Base-by-base conservation (phyloP, 2,113 vertebrate genomes). In the Entomyzon cyanotis region DNA sequence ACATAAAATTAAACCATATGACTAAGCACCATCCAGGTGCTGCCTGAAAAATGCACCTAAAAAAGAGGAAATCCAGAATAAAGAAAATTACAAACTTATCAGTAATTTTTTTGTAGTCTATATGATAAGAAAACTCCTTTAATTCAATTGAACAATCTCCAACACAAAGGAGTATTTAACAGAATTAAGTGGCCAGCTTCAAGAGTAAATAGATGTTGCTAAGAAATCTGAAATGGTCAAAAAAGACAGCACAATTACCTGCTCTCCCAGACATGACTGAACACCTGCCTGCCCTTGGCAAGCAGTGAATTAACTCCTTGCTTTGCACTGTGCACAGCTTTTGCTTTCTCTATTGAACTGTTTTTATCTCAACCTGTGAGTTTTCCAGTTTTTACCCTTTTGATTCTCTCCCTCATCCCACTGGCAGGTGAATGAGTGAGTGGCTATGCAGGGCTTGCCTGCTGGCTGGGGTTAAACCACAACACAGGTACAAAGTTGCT, bases 321-420 rank as follows among this genome's bases (percentile, higher is more conserved):
- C 31, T 64, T 31, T 31, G 28, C 47, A 23, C 16, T 25, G 33
- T 35, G 25, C 15, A 20, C 6, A 46, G 15, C 14, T 10, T 88
- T 64, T 80, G 31, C 8, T 58, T 33, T 58, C 50, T 50, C 35
- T 49, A 15, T 64, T 19, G 8, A 73, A 71, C 14, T 50, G 9
- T 9, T 28, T 56, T 39, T 49, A 71, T 22, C 9, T 35, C 35
- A 56, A 14, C 9, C 30, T 25, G 31, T 0, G 0, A 49, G 11
- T 58, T 80, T 39, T 46, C 27, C 68, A 58, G 37, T 31, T 44
- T 62, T 33, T 27, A 58, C 22, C 25, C 31, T 37, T 58, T 5
- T 0, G 0, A 16, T 58, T 73, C 31, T 44, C 68, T 65, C 68
- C 68, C 23, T 23, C 18, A 74, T 15, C 50, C 42, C 42, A 28